Conservation (phyloP, 2,113 vertebrate genomes). For the Hippoglossus stenolepis region DNA sequence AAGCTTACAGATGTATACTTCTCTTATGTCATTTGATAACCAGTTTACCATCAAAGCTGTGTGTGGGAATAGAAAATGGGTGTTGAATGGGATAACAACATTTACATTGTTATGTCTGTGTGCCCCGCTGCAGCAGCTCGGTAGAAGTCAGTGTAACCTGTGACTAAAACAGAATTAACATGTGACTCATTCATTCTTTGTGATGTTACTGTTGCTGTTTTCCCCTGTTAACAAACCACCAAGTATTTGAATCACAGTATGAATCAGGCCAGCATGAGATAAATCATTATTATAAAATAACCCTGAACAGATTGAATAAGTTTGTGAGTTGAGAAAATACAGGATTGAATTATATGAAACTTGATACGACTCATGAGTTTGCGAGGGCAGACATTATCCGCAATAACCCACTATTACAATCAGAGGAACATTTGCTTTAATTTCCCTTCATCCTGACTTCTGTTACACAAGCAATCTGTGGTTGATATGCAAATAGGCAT, state of each 20-base stretch:
- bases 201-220: background rate
- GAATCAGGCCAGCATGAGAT: background rate
- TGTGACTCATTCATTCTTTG: slow-evolving; percentile 1
- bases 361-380: slow-evolving; percentile 16
- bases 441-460: background rate
- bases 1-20: slow-evolving; percentile 24
- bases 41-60: slow-evolving; percentile 52
- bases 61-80: slow-evolving; percentile 45
- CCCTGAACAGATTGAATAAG: background rate
- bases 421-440: slow-evolving; percentile 28
- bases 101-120: background rate
- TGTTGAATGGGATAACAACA: slow-evolving; percentile 10
- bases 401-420: slow-evolving; percentile 46
- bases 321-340: background rate
- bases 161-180: background rate
- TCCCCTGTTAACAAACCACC: background rate
- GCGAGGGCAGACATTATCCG: slow-evolving; percentile 1
- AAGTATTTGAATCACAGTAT: background rate
- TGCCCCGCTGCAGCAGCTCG: background rate
- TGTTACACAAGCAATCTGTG: background rate
- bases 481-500: slow-evolving; percentile 25
- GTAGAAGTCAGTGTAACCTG: slow-evolving; percentile 9
- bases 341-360: slow-evolving; percentile 6
- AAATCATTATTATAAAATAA: background rate
- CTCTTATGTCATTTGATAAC: slow-evolving; percentile 45